phyloP scores from a whole-genome alignment of 2,113 vertebrate genomes.

The Phrynosoma platyrhinos region DNA sequence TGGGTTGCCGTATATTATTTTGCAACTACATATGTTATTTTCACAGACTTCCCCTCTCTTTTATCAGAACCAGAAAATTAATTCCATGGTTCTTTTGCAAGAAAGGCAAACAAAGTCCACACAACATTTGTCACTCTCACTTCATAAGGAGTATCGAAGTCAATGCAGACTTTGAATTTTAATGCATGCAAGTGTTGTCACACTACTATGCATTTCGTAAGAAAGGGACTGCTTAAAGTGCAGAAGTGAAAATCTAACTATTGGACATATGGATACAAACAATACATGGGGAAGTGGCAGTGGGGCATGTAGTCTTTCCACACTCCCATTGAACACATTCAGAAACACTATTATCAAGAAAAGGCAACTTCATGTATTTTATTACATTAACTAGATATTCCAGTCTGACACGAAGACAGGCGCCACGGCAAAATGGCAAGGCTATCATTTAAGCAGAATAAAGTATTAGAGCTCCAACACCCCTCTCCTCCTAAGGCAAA shows the following conservation, averaged over 20 bases:
- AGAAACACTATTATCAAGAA: neutral
- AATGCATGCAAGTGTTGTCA: neutral
- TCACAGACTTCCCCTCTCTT: neutral
- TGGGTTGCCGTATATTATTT: neutral
- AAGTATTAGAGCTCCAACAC: neutral
- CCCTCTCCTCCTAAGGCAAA: neutral
- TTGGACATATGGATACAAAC: neutral
- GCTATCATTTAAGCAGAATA: neutral
- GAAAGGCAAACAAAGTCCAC: neutral
- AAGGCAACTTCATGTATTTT: neutral
- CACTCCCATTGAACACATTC: neutral
- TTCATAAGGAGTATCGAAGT: no score
- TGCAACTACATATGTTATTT: neutral
- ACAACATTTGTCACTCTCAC: no score
- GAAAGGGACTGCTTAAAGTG: neutral
- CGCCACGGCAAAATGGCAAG: no score
- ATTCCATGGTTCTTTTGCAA: neutral
- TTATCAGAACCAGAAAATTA: neutral
- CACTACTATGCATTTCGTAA: neutral
- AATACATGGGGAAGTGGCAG: neutral
- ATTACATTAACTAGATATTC: neutral
- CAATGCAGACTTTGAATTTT: neutral
- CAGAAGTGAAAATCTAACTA: no score
- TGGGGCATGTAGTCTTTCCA: neutral
- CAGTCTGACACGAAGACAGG: neutral